Evolutionary conservation across 2,888 invertebrate genomes (phyloP).

Genomic region (Syrista parreyssii): DNA sequence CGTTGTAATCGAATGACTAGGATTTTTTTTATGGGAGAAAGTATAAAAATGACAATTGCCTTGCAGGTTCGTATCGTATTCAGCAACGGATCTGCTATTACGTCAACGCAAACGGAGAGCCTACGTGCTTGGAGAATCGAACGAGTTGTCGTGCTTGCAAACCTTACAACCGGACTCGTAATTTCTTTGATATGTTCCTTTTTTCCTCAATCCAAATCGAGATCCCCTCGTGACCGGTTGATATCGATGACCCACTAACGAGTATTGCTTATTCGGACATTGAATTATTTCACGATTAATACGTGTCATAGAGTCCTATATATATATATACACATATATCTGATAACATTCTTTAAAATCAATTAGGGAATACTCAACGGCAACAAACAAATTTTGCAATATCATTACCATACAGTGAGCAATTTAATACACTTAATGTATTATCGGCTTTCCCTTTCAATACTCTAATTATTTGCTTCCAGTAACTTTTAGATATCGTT

Average conservation of each 20-base stretch:
- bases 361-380: neutral
- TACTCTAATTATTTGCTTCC: neutral
- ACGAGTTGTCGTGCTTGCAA: neutral
- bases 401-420: neutral
- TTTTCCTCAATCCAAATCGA: neutral
- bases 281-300: neutral
- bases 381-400: neutral
- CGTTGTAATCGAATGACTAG: conserved; percentile 6
- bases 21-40: conserved; percentile 38
- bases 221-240: neutral
- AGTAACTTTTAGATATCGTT: neutral
- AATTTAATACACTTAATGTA: neutral
- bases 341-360: neutral
- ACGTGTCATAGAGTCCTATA: neutral
- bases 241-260: neutral
- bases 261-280: neutral
- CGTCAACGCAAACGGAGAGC: conserved; percentile 9
- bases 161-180: neutral
- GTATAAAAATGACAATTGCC: conserved; percentile 44
- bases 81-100: conserved; percentile 15
- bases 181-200: neutral
- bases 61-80: conserved; percentile 18
- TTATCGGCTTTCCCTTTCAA: neutral
- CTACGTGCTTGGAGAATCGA: neutral
- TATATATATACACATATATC: neutral